Conservation (phyloP, 2,888 invertebrate species). For the Diadegma fenestrale region DNA sequence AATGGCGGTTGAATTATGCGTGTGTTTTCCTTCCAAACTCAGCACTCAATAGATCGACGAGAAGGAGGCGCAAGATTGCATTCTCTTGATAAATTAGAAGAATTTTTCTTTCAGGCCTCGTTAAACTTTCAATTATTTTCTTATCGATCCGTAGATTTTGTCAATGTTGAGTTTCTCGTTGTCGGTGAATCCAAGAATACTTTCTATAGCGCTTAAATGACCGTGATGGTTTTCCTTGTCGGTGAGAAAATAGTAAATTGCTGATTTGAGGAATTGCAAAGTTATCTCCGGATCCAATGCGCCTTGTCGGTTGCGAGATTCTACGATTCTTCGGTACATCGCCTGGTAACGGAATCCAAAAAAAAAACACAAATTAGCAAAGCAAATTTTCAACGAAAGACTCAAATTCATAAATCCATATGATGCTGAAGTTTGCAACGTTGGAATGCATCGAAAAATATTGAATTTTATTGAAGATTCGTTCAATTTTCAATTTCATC, state of each 20-base stretch:
- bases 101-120: slow-evolving; percentile 29
- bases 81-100: slow-evolving; percentile 22
- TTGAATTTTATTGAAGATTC: no score
- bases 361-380: slow-evolving; percentile 72
- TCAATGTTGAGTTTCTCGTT: slow-evolving; percentile 93
- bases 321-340: slow-evolving; percentile 93
- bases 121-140: slow-evolving; percentile 75
- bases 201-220: slow-evolving; percentile 95
- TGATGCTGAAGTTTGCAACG: no score
- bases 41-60: slow-evolving; percentile 35
- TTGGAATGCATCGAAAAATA: no score
- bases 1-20: slow-evolving; percentile 13
- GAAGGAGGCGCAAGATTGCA: slow-evolving; percentile 13
- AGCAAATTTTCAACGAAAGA: slow-evolving; percentile 14
- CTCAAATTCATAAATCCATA: no score
- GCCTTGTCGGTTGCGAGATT: slow-evolving; percentile 90
- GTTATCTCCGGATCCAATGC: slow-evolving; percentile 96
- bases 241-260: slow-evolving; percentile 96
- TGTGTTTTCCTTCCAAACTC: slow-evolving; percentile 18
- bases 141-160: slow-evolving; percentile 84
- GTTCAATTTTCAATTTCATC: no score
- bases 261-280: slow-evolving; percentile 96
- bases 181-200: slow-evolving; percentile 95
- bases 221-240: slow-evolving; percentile 95
- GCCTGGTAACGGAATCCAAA: slow-evolving; percentile 87